phyloP scores from a whole-genome alignment of 2,113 vertebrate genomes.

The Proterorhinus semilunaris region DNA sequence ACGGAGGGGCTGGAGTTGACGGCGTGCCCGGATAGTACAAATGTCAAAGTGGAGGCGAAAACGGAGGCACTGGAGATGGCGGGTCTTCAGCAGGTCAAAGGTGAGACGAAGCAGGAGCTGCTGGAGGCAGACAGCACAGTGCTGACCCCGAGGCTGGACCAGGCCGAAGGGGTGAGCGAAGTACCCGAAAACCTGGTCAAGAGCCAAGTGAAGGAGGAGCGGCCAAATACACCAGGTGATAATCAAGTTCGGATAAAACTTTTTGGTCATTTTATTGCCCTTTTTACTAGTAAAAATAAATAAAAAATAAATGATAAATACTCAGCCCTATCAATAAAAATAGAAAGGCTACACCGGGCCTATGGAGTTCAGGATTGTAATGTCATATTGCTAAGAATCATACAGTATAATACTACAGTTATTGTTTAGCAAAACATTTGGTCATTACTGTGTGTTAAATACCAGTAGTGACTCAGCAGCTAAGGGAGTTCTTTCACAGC shows the following conservation, averaged over 20 bases:
- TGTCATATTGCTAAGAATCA: too few species aligned
- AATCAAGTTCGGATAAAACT: neutral
- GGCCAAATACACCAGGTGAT: slow-evolving; percentile 64
- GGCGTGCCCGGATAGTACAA: slow-evolving; percentile 48
- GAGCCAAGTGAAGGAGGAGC: slow-evolving; percentile 71
- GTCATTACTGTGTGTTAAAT: too few species aligned
- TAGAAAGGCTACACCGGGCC: too few species aligned
- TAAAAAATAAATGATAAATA: too few species aligned
- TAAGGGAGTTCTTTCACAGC: too few species aligned
- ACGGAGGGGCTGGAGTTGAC: slow-evolving; percentile 36
- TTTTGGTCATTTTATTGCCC: too few species aligned
- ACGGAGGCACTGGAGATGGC: slow-evolving; percentile 30
- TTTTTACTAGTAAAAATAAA: too few species aligned
- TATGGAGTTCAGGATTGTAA: too few species aligned
- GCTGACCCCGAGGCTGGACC: slow-evolving; percentile 70
- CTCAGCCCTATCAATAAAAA: too few species aligned
- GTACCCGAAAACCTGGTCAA: slow-evolving; percentile 52
- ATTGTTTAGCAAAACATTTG: too few species aligned
- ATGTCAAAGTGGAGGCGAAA: slow-evolving; percentile 49
- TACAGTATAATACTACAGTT: too few species aligned
- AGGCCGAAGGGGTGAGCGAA: slow-evolving; percentile 54
- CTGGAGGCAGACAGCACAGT: slow-evolving; percentile 74
- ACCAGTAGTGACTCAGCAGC: too few species aligned
- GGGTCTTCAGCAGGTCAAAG: slow-evolving; percentile 47
- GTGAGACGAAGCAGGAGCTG: slow-evolving; percentile 59